Evolutionary conservation across 1,140 invertebrate species (phyloP), one percentile per base, ranked within the genome.

Genomic region (Drosophila malerkotliana): DNA sequence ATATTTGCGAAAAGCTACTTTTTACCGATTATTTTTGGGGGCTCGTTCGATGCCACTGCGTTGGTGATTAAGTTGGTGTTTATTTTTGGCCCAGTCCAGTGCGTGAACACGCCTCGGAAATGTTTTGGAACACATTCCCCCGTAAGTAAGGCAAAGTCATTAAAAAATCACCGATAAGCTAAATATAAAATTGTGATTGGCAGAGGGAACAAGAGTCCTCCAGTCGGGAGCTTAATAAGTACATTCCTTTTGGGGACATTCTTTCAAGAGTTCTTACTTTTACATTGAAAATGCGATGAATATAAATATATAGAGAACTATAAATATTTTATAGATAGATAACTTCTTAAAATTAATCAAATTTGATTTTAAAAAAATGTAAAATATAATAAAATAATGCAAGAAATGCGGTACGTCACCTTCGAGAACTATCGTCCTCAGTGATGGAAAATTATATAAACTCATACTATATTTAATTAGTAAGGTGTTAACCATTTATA

Each of bases 121-220:
- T 72, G 64, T 48, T 75, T 72, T 72, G 67, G 52, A 55, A 69
- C 51, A 69, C 45, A 69, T 71, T 69, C 51, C 15, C 44, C 52
- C 15, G 34, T 69, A 79, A 84, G 81, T 88, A 87, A 88, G 83
- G 66, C 83, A 79, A 87, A 87, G 66, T 47, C 74, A 32, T 67
- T 88, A 68, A 82, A 82, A 44, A 14, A 60, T 52, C 55, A 67
- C 45, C 48, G 49, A 55, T 47, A 58, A 74, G 75, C 78, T 71
- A 74, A 81, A 81, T 77, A 81, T 81, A 85, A 72, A 54, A 41
- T 14, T 60, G 56, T 78, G 49, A 68, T 73, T 74, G 54, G 45
- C n/a, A 48, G 52, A 41, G 24, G 62, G 63, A 69, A 48, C 41
- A 7, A 39, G 58, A 21, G 34, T 74, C 71, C 71, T 66, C 41